Conservation (phyloP, 1,140 invertebrate genomes). For the Zaprionus lachaisei region DNA sequence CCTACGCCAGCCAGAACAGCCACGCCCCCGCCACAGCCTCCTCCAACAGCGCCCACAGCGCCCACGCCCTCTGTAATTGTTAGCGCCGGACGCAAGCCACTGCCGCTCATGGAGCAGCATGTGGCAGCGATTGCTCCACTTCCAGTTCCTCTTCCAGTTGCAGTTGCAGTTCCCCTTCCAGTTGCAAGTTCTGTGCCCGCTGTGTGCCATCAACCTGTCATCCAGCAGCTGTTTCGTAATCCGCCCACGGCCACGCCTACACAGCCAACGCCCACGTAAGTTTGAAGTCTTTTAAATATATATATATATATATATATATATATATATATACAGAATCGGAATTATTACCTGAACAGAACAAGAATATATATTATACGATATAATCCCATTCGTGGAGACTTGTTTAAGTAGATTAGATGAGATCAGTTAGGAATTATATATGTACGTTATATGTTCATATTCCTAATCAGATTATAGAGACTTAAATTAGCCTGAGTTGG, state of each 20-base stretch:
- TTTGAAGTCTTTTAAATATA: not conserved
- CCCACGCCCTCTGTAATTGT: conserved; percentile 39
- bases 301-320: not conserved
- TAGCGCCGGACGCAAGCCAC: conserved; percentile 32
- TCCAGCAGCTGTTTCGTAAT: conserved; percentile 70
- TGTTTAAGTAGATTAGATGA: no score
- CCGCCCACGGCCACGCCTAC: conserved; percentile 59
- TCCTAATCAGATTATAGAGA: no score
- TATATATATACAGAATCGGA: not conserved
- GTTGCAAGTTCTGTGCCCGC: not conserved
- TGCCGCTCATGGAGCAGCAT: not conserved
- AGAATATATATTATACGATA: no score
- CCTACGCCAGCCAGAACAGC: conserved; percentile 25
- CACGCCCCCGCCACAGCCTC: conserved; percentile 13
- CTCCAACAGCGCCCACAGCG: not conserved
- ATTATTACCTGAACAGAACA: no score
- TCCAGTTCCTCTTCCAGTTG: not conserved
- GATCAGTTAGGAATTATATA: no score
- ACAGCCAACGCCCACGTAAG: conserved; percentile 51
- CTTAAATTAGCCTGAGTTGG: no score
- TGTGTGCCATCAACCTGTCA: conserved; percentile 70
- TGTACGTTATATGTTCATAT: no score
- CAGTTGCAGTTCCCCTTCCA: not conserved
- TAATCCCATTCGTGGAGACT: no score
- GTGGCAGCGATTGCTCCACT: conserved; percentile 10